Percentiles rank a stretch among this genome's conserved stretches.
These are phyloP conservation scores for Porites australiensis DNA, from an alignment of 64 coral and sea anemone genomes.

Conservation along the genomic window DNA sequence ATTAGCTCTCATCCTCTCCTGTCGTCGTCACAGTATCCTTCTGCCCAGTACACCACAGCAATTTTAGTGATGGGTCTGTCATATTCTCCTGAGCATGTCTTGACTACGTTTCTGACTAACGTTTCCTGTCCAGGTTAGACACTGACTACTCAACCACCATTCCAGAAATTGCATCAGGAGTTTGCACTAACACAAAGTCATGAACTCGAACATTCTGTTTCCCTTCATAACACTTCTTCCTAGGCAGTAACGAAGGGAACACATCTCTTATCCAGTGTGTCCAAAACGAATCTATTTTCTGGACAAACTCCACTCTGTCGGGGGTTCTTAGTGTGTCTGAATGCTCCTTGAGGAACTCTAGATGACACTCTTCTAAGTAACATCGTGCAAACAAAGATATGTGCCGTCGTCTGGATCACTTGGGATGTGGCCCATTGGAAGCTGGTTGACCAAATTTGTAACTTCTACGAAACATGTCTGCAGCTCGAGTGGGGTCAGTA, in stretches of 20 bases:
- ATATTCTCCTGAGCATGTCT: background rate
- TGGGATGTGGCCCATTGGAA: constrained; percentile 34
- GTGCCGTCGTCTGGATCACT: constrained; percentile 31
- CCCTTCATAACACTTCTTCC: constrained; percentile 18
- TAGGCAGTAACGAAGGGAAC: constrained; percentile 36
- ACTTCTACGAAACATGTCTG: constrained; percentile 58
- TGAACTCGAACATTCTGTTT: constrained; percentile 4
- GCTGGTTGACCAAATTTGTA: constrained; percentile 56
- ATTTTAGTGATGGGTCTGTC: background rate
- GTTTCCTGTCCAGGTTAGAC: no score
- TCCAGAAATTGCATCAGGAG: background rate
- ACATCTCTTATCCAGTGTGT: constrained; percentile 67
- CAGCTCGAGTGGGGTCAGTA: constrained; percentile 47
- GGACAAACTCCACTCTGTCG: constrained; percentile 61
- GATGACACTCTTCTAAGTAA: constrained; percentile 40
- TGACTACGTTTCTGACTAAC: background rate
- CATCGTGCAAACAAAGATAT: constrained; percentile 57
- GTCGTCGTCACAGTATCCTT: background rate
- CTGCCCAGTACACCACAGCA: constrained; percentile 1
- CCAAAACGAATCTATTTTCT: constrained; percentile 67
- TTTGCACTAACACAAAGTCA: constrained; percentile 40
- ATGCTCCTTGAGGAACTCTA: constrained; percentile 50
- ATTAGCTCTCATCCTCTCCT: background rate
- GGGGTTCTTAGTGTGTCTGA: constrained; percentile 54
- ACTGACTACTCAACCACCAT: background rate